Evolutionary conservation across 2,113 vertebrate genomes (phyloP).

Genomic region (Coptodon rendalli): DNA sequence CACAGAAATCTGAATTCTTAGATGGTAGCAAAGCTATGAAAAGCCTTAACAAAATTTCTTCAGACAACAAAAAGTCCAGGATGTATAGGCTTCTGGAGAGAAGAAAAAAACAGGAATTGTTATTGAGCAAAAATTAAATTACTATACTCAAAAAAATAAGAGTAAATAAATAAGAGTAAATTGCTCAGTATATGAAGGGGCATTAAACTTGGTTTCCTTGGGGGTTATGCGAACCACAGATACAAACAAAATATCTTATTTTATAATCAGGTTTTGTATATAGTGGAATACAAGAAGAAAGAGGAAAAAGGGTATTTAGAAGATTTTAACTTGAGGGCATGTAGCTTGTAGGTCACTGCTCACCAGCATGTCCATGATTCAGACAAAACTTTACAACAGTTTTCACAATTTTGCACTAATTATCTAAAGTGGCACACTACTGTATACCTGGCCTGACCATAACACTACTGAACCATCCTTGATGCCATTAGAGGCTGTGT

Average conservation of each 20-base stretch:
- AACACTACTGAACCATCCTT: neutral
- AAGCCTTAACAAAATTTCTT: neutral
- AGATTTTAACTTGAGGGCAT: neutral
- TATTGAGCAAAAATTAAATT: neutral
- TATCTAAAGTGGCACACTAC: neutral
- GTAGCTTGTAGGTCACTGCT: neutral
- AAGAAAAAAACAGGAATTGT: neutral
- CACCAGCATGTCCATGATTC: neutral
- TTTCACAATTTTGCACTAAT: neutral
- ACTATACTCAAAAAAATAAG: neutral
- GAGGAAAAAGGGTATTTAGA: neutral
- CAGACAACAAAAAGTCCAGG: neutral
- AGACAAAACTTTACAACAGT: neutral
- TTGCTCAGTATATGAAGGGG: neutral
- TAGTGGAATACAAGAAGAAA: neutral
- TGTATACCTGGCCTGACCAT: neutral
- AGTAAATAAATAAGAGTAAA: neutral
- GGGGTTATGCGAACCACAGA: neutral
- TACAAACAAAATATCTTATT: neutral
- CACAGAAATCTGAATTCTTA: neutral
- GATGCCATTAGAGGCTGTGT: neutral
- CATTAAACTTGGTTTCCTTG: neutral
- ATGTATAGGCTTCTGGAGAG: neutral
- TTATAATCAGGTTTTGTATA: neutral
- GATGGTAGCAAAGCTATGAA: fast-evolving